Evolutionary conservation across 2,113 vertebrate genomes (phyloP), one percentile per base, ranked within the genome.

Genomic region (Microcebus murinus): DNA sequence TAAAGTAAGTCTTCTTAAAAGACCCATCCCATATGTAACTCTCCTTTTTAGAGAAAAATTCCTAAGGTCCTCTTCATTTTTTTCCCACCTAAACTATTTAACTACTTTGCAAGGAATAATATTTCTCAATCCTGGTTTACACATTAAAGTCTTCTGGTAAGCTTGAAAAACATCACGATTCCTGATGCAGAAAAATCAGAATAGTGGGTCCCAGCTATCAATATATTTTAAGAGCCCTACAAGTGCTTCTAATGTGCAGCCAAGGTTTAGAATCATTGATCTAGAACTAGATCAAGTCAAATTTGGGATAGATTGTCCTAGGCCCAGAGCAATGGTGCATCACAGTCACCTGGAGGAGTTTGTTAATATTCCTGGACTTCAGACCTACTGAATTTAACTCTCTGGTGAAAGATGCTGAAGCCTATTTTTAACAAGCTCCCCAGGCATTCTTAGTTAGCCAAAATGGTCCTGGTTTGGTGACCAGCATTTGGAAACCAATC

Each of bases 201-300:
- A 29, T 77, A 86, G 17, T 45, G 11, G 25, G 25, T 3, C 25
- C 70, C 42, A 70, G 39, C 36, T 63, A 59, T 6, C 18, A 55
- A 8, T 34, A n/a, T 36, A 29, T 91, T 90, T 50, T 27, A 42
- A 83, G 42, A 73, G 25, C 14, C 70, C 42, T 59, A 68, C 68
- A 70, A 73, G 73, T 18, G 50, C 79, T 48, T 87, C 31, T 42
- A 67, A 79, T 57, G 55, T 74, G 61, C 39, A 74, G 18, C 61
- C 45, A 59, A 87, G 20, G 23, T 36, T 94, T 55, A 76, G 50
- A 74, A 86, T 65, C 91, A 52, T 0, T 85, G 86, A 84, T 74
- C 65, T 67, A 67, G 81, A 84, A 93, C 34, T 23, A 91, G 77
- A 97, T 95, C 57, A 91, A 80, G 79, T 21, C 65, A 80, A 29